A percentile compares a stretch with the other conserved stretches of the same genome.
phyloP scores from a whole-genome alignment of 2,113 vertebrate species.

The Tamias sibiricus region DNA sequence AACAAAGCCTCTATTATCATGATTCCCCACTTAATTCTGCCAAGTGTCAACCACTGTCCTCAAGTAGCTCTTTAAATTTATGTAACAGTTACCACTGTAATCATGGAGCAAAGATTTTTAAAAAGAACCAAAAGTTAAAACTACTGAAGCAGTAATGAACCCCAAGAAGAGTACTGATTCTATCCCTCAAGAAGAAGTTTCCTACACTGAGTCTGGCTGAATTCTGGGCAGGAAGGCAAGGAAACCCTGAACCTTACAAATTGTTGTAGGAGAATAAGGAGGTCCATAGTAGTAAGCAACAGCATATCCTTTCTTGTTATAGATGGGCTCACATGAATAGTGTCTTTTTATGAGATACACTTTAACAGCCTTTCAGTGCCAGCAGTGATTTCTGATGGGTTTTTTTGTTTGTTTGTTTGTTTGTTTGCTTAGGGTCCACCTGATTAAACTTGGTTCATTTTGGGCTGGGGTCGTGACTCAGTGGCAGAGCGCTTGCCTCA shows the following conservation, averaged over 20 bases:
- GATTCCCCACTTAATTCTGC: background rate
- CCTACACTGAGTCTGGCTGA: background rate
- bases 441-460: background rate
- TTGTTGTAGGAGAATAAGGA: background rate
- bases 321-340: background rate
- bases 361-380: background rate
- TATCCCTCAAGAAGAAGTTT: background rate
- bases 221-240: background rate
- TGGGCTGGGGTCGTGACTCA: too few relatives aligned
- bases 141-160: background rate
- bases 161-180: background rate
- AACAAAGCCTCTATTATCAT: conserved; percentile 47
- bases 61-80: background rate
- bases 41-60: background rate
- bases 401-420: too few relatives aligned
- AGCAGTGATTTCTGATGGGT: background rate
- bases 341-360: background rate
- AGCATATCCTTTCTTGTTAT: background rate
- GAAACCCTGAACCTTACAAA: background rate
- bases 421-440: background rate
- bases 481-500: too few relatives aligned
- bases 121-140: conserved; percentile 34
- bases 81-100: background rate
- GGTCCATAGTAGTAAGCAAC: background rate
- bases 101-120: conserved; percentile 18